phyloP scores from a whole-genome alignment of 2,113 vertebrate genomes.

The Chlamydotis undulata region DNA sequence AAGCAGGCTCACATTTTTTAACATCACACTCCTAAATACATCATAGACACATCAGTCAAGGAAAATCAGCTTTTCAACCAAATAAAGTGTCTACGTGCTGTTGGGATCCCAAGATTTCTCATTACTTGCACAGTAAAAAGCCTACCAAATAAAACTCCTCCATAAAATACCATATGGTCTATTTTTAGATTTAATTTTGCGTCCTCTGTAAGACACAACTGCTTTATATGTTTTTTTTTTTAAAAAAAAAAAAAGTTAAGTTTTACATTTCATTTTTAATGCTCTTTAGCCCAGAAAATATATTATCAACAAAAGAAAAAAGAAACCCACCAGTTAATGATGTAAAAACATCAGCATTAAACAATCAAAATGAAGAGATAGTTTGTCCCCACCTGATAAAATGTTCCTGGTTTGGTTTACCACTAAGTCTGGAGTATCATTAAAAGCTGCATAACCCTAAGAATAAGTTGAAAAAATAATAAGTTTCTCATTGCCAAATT shows the following conservation, averaged over 20 bases:
- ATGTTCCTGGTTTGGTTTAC: conserved; percentile 81
- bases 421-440: conserved; percentile 85
- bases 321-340: not conserved
- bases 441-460: conserved; percentile 87
- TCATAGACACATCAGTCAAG: not conserved
- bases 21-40: not conserved
- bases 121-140: not conserved
- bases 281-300: not conserved
- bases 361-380: not conserved
- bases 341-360: not conserved
- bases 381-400: conserved; percentile 79
- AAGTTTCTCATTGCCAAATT: not conserved
- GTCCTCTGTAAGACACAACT: not conserved
- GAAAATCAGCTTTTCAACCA: not conserved
- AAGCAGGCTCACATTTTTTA: not conserved
- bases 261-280: not conserved
- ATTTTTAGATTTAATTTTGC: not conserved
- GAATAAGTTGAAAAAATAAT: not conserved
- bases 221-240: not conserved
- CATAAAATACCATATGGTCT: not conserved
- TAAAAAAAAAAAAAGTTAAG: not conserved
- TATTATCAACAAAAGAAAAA: not conserved
- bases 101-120: not conserved
- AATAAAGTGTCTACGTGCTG: not conserved
- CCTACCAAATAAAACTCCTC: not conserved